Conservation (phyloP, 2,113 vertebrate genomes). For the Astatoreochromis straeleni region DNA sequence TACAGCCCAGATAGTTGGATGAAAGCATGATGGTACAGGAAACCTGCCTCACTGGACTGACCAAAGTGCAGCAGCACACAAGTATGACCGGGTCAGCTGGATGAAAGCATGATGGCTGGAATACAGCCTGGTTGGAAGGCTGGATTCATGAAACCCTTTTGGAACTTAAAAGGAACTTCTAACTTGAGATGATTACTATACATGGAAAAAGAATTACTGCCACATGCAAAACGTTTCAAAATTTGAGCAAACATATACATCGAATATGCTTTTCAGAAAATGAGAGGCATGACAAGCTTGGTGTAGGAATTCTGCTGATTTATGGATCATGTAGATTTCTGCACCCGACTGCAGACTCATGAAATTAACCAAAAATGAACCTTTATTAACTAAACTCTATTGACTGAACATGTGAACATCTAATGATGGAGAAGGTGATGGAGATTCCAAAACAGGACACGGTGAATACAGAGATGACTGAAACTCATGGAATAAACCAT, state of each 20-base stretch:
- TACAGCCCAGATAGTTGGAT: not conserved
- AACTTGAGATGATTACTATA: not conserved
- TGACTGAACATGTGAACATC: not conserved
- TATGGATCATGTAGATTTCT: not conserved
- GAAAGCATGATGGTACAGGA: not conserved
- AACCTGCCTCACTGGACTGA: not conserved
- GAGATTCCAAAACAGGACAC: not conserved
- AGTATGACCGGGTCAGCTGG: not conserved
- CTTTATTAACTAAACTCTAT: not conserved
- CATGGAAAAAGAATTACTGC: not conserved
- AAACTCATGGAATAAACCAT: not conserved
- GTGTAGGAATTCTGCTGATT: not conserved
- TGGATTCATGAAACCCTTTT: not conserved
- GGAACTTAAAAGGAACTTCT: not conserved
- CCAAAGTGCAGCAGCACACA: not conserved
- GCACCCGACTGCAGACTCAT: not conserved
- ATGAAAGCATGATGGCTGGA: not conserved
- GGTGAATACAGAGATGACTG: not conserved
- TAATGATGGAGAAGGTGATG: not conserved
- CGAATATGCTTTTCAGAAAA: not conserved
- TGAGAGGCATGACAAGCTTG: not conserved
- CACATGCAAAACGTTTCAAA: not conserved
- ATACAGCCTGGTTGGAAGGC: not conserved
- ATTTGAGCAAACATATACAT: not conserved
- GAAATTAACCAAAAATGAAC: not conserved